Evolutionary conservation across 1,140 invertebrate species (phyloP), one percentile per base, ranked within the genome.

Genomic region (Eurytemora carolleeae): DNA sequence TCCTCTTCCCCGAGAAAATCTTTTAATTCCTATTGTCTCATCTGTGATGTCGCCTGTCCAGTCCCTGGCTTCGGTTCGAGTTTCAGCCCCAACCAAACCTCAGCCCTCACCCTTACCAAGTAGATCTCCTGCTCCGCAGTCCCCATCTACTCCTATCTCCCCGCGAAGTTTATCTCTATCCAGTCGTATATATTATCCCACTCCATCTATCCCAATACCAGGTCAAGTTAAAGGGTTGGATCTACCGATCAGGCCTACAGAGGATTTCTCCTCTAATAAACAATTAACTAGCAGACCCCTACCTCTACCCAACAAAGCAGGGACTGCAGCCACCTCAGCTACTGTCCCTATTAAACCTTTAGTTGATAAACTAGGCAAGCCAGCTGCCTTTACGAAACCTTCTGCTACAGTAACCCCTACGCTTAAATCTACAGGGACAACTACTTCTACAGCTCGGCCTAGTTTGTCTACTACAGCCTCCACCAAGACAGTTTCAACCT

Each of bases 331-430:
- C 2, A 60, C 59, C 7, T 44, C 31, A 44, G 31, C 31, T 1
- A 53, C 59, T 19, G 24, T 17, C 18, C 59, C 59, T 19, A 60
- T 60, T 18, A 60, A 60, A 24, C 59, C 59, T 19, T 53, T 60
- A 17, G 59, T 53, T 3, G 59, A 60, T 23, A 53, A 52, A 17
- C 25, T 20, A 18, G n/a, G 19, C n/a, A 60, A 20, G 18, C 15
- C 58, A 2, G 23, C 26, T 15, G 24, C 24, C 26, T 53, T 19
- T 12, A 60, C 59, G 1, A 60, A 60, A 44, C 59, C 59, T 20
- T 60, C 59, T 19, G 59, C 59, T 31, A 60, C 59, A 1, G 59
- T 60, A 1, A 60, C 59, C 2, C 59, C 59, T 19, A 60, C 59
- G 17, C 20, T 60, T 19, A 60, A 60, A 23, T 55, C 31, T 16